Evolutionary conservation across 1,140 invertebrate genomes (phyloP).

Genomic region (Plodia interpunctella): DNA sequence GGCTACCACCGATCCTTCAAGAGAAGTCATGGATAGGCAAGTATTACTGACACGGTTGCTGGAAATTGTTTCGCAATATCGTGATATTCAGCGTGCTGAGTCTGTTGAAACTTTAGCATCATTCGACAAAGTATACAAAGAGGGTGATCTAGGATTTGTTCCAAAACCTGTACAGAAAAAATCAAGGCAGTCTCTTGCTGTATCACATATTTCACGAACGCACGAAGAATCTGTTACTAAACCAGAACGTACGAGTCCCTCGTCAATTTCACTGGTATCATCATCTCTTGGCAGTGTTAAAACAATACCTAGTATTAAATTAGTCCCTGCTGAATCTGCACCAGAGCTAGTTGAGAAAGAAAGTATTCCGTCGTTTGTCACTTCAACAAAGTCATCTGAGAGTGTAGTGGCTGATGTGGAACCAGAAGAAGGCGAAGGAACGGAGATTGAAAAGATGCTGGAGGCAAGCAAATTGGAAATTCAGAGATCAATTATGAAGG

Average conservation of each 20-base stretch:
- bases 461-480: conserved; percentile 61
- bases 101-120: conserved; percentile 68
- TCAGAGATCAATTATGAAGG: conserved; percentile 61
- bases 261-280: conserved; percentile 27
- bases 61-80: conserved; percentile 65
- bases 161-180: conserved; percentile 56
- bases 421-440: conserved; percentile 34
- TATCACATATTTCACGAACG: conserved; percentile 5
- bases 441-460: conserved; percentile 49
- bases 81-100: conserved; percentile 51
- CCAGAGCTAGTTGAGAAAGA: conserved; percentile 33
- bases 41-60: conserved; percentile 76
- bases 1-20: conserved; percentile 46
- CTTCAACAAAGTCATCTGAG: conserved; percentile 48
- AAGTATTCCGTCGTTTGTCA: conserved; percentile 52
- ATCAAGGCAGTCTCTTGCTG: conserved; percentile 24
- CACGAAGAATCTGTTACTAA: conserved; percentile 37
- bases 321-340: conserved; percentile 41
- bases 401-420: conserved; percentile 28
- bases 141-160: conserved; percentile 78
- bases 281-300: conserved; percentile 47
- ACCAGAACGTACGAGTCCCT: conserved; percentile 28
- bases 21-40: conserved; percentile 74
- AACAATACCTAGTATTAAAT: conserved; percentile 56
- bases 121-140: conserved; percentile 66